Percentiles rank a stretch among this genome's conserved stretches.
These are phyloP conservation scores for Chaetodon trifascialis DNA, from an alignment of 2,113 vertebrate species.

Conservation along the genomic window DNA sequence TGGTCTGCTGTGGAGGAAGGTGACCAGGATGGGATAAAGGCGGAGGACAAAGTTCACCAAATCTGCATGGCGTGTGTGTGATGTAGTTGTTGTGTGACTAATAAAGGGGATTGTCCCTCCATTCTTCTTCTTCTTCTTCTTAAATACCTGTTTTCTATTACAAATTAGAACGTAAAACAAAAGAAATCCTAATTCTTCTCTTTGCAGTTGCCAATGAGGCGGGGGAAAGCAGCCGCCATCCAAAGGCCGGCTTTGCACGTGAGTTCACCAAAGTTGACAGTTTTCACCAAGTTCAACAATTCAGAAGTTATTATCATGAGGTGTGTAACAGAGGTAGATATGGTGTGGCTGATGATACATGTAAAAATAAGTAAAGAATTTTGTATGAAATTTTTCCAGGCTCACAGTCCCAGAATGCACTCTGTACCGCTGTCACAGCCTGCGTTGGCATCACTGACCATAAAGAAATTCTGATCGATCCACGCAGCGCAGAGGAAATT, in stretches of 20 bases:
- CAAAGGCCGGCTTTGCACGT: slow-evolving; percentile 88
- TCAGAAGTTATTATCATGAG: background rate
- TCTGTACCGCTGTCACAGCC: slow-evolving; percentile 86
- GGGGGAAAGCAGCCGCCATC: slow-evolving; percentile 82
- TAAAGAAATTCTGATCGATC: slow-evolving; percentile 83
- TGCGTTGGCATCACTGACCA: slow-evolving; percentile 82
- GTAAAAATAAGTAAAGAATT: background rate
- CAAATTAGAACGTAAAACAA: background rate
- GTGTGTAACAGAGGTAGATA: background rate
- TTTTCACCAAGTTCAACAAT: background rate
- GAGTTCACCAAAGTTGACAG: slow-evolving; percentile 74
- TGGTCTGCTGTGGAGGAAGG: no score
- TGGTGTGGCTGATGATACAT: background rate
- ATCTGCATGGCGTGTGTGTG: no score
- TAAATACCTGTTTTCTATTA: no score
- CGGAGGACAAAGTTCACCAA: no score
- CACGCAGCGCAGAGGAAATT: slow-evolving; percentile 89
- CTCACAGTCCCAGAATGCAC: slow-evolving; percentile 92
- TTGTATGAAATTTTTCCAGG: slow-evolving; percentile 77
- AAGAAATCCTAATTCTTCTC: slow-evolving; percentile 19
- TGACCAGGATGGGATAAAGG: no score
- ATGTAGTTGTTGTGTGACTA: no score
- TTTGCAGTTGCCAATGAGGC: slow-evolving; percentile 91
- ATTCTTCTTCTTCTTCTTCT: no score
- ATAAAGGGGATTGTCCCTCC: no score